These are phyloP conservation scores for Orbicella faveolata DNA, from an alignment of 64 coral and sea anemone genomes.

Conservation along the genomic window DNA sequence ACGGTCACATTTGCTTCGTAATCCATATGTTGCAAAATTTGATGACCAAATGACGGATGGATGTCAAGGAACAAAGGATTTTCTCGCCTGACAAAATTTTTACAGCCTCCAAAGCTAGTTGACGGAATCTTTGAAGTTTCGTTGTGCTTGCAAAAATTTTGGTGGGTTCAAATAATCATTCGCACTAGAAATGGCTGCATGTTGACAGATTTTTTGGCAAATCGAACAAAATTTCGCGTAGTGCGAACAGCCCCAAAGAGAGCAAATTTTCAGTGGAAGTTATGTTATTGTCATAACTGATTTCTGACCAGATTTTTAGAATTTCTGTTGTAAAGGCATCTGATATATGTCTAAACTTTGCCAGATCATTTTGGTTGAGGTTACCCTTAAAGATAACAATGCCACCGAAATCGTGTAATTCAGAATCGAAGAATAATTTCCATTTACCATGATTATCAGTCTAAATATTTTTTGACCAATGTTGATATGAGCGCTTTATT, in stretches of 20 bases:
- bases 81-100: no score
- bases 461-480: constrained; percentile 22
- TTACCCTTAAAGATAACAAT: not conserved
- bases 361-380: not conserved
- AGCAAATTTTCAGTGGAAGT: not conserved
- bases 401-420: not conserved
- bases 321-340: not conserved
- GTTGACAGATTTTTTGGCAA: no score
- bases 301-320: constrained; percentile 12
- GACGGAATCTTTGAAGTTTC: no score
- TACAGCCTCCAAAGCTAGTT: no score
- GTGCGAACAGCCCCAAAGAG: not conserved
- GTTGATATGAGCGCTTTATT: constrained; percentile 22
- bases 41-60: no score
- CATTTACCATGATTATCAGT: constrained; percentile 12
- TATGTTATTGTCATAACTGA: not conserved
- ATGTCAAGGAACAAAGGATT: no score
- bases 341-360: not conserved
- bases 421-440: not conserved
- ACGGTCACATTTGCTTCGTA: no score
- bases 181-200: no score
- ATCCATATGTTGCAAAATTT: no score
- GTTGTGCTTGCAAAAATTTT: no score
- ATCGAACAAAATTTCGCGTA: not conserved
- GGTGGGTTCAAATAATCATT: no score